Evolutionary conservation across 2,888 invertebrate species (phyloP), one percentile per base, ranked within the genome.

Genomic region (Cabera pusaria): DNA sequence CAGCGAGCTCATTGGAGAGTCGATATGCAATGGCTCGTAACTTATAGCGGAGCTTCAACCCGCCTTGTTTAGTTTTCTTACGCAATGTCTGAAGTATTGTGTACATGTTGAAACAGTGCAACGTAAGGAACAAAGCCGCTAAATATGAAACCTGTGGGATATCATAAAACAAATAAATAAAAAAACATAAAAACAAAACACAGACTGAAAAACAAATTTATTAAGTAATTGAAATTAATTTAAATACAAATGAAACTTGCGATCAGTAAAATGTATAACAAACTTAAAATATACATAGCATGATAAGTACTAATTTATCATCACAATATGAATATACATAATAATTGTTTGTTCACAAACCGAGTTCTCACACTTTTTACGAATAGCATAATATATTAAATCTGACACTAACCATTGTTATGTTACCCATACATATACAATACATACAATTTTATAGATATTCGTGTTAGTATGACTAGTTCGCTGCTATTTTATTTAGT

Each of bases 21-120:
- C 84, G 76, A 58, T 86, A 80, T 34, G 86, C 89, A 50, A 89
- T 87, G 27, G 90, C 90, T 50, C 90, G 87, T 53, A 92, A 77
- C 57, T 90, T 90, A 81, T 92, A 92, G 18, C 90, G 89, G 46
- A 92, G 90, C 74, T 91, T 91, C 69, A 90, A 76, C 38, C 90
- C 83, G 52, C 90, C 88, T 49, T 89, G 82, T n/a, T n/a, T n/a
- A 36, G 90, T 90, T 89, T 98, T 98, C 83, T 96, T 96, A 49
- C 95, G 95, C 66, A 98, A 93, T 12, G 97, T 96, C 86, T 94
- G 90, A 49, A 95, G 90, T 10, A 97, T 96, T 19, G 98, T 98
- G 40, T 93, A 91, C 49, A 93, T 93, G 86, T 99, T 99, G 55
- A 98, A 97, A 64, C 94, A 85, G 85, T 97, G 97, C 51, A 99